Percentiles rank a stretch among this genome's conserved stretches.
phyloP scores from a whole-genome alignment of 2,797 vertebrate species.

The Channallabes apus region DNA sequence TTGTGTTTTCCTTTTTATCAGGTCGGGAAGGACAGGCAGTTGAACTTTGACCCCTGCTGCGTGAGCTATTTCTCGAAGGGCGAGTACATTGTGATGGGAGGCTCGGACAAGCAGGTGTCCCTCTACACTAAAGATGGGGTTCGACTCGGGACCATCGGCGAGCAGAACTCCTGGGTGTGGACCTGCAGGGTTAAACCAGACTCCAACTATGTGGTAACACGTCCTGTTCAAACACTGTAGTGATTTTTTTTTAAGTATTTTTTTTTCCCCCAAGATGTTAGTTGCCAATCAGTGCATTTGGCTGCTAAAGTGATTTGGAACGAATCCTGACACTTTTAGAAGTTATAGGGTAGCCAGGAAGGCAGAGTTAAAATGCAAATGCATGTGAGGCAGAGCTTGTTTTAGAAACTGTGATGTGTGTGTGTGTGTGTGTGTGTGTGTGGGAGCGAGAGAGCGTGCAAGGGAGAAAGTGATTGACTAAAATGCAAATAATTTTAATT shows the following conservation, averaged over 20 bases:
- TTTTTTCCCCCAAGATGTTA: background rate
- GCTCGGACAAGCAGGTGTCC: slow-evolving; percentile 92
- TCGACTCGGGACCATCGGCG: slow-evolving; percentile 85
- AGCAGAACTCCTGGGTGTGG: slow-evolving; percentile 96
- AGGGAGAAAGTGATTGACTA: slow-evolving; percentile 10
- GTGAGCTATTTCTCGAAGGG: slow-evolving; percentile 96
- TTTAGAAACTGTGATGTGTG: slow-evolving; percentile 29
- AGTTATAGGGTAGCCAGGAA: slow-evolving; percentile 15
- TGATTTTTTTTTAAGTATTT: background rate
- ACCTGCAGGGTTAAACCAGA: slow-evolving; percentile 92
- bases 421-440: background rate
- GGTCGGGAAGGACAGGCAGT: slow-evolving; percentile 89
- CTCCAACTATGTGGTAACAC: slow-evolving; percentile 94
- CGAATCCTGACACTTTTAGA: background rate
- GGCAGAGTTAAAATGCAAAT: slow-evolving; percentile 29
- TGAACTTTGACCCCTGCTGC: slow-evolving; percentile 94
- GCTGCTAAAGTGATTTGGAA: slow-evolving; percentile 23
- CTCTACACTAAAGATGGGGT: slow-evolving; percentile 96
- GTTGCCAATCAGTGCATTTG: slow-evolving; percentile 6
- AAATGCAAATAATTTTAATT: slow-evolving; percentile 42
- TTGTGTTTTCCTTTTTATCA: slow-evolving; percentile 51
- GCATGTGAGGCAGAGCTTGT: slow-evolving; percentile 22
- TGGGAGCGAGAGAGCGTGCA: background rate
- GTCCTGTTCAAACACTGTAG: background rate
- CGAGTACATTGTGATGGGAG: slow-evolving; percentile 92